Conservation (phyloP, 2,113 vertebrate species). For the Pelmatolapia mariae region DNA sequence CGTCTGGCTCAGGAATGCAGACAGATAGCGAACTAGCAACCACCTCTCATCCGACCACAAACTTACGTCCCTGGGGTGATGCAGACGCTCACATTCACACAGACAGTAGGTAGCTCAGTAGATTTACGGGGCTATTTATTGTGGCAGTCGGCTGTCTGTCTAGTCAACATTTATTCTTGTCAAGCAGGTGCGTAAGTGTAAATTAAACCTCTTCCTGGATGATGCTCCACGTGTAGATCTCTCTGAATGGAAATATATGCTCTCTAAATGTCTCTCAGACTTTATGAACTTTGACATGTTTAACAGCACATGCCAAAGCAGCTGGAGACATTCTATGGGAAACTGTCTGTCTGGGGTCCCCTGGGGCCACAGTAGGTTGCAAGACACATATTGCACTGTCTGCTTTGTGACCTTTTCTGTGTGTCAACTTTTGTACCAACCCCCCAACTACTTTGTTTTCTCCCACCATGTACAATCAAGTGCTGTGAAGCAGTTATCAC, state of each 20-base stretch:
- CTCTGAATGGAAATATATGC: neutral
- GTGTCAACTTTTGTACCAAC: neutral
- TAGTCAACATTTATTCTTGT: slow-evolving; percentile 28
- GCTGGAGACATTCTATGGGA: slow-evolving; percentile 22
- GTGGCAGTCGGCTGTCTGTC: slow-evolving; percentile 23
- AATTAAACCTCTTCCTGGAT: slow-evolving; percentile 20
- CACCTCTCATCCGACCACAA: slow-evolving; percentile 3
- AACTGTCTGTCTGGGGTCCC: slow-evolving; percentile 7
- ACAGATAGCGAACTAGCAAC: slow-evolving; percentile 36
- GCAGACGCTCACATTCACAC: neutral
- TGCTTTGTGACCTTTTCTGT: slow-evolving; percentile 24
- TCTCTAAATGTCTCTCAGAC: neutral
- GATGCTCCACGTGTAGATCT: neutral
- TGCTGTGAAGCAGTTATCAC: neutral
- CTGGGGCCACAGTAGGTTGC: neutral
- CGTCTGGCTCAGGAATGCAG: slow-evolving; percentile 46
- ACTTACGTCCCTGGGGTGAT: slow-evolving; percentile 14
- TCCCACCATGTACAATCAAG: neutral
- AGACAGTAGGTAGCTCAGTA: neutral
- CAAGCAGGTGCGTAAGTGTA: slow-evolving; percentile 23
- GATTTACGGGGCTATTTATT: slow-evolving; percentile 48
- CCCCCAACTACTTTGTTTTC: neutral
- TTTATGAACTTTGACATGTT: neutral
- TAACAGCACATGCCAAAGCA: neutral
- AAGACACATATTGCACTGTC: slow-evolving; percentile 10